Base-by-base conservation (phyloP, 2,888 invertebrate genomes). In the Pilophorus perplexus region DNA sequence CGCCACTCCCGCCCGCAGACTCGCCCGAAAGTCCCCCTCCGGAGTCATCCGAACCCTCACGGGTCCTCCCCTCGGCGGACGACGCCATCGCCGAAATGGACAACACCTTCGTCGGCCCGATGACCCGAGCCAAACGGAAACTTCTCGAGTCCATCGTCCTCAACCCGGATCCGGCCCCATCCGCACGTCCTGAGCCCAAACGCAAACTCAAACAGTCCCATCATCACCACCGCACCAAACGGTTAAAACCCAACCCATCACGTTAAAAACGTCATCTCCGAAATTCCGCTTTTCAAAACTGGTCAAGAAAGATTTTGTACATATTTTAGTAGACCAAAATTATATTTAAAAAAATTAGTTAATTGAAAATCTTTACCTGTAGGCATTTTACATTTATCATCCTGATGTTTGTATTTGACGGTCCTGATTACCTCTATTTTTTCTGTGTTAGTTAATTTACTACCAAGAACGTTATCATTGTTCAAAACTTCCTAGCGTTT, bases 111-210 rank as follows among this genome's bases (percentile, higher is more conserved):
- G 67, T 44, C 12, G 77, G 77, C 0, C 77, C 77, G 0, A 73
- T 77, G 12, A 77, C 77, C 6, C 72, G 77, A 66, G 72, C 76
- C 33, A 75, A 75, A 37, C 76, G 77, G 71, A 73, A 75, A 27
- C 76, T 76, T 70, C 72, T 77, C 3, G 65, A 68, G 52, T 59
- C 46, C 59, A 65, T 66, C 60, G 65, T 59, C 59, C 62, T 57
- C 55, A 20, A 22, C n/a, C 57, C 55, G 2, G 57, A 52, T 18
- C n/a, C 40, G 42, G 52, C 64, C 14, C 42, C 40, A 46, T 44
- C 25, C 37, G 37, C 40, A 4, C 20, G 40, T 6, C 59, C 66
- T 27, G 48, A 48, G 33, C 62, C 46, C 25, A 55, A 59, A 20
- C 42, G 65, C 40, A 57, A 59, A 55, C 70, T 67, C 52, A 57